Base-by-base conservation (phyloP, 1,140 invertebrate genomes). In the Spodoptera litura region DNA sequence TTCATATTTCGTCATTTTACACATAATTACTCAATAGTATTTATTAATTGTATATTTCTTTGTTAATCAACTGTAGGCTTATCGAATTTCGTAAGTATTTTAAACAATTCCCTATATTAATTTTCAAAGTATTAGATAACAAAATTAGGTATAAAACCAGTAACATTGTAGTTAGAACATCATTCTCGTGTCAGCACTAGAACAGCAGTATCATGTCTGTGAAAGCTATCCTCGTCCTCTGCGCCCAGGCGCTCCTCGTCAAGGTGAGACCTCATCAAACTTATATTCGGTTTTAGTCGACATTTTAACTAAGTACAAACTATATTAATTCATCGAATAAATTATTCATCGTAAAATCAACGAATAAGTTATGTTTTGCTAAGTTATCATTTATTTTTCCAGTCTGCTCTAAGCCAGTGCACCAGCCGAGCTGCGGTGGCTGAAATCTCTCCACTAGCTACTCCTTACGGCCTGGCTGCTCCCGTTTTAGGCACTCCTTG, bases 151-250 rank as follows among this genome's bases (percentile, higher is more conserved):
- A 64, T 64, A 64, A 64, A 64, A 64, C 6, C 61, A 15, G 3
- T 8, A 15, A 4, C 61, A 44, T 13, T 2, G 4, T 8, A 0
- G 35, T n/a, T 20, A 1, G 15, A 44, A 44, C 35, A 64, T 64
- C 61, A 64, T 38, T 64, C 61, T 64, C 15, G 61, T 64, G 61
- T 64, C 35, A 64, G 35, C 61, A 64, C 61, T 64, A 31, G 62
- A 49, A 66, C 15, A 15, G 20, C 44, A 25, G 15, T 20, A 61
- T 13, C 11, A 61, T 61, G 58, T 61, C 58, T 61, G 27, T 35
- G 11, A 61, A 61, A n/a, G 27, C 12, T 31, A 61, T 61, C 3
- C 58, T 61, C 58, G 58, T 61, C 58, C 27, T 61, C 58, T 61
- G 58, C 58, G 58, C 58, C 25, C 58, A 61, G 27, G 58, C 58